A percentile compares a stretch with the other conserved stretches of the same genome.
These are phyloP conservation scores for Idaea straminata DNA, from an alignment of 2,888 invertebrate species.

Conservation along the genomic window DNA sequence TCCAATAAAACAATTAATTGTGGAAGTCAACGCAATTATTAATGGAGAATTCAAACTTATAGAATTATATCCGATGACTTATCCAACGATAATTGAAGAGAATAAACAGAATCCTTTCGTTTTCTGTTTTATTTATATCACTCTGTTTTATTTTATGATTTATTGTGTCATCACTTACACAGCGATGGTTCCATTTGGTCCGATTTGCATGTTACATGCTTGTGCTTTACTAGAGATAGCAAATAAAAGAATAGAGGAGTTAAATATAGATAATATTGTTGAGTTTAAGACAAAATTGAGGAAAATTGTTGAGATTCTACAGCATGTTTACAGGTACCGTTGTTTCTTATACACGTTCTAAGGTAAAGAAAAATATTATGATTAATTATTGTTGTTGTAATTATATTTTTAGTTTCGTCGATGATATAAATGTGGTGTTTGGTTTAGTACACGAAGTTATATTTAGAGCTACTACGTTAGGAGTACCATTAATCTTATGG, in stretches of 20 bases:
- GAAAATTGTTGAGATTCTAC: slow-evolving; percentile 15
- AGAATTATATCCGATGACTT: slow-evolving; percentile 16
- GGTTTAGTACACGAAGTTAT: slow-evolving; percentile 27
- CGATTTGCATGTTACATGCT: slow-evolving; percentile 23
- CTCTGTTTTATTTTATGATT: background rate
- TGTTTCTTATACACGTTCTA: background rate
- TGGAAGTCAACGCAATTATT: slow-evolving; percentile 12
- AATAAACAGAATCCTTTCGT: slow-evolving; percentile 12
- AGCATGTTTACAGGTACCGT: slow-evolving; percentile 20
- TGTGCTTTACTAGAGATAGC: slow-evolving; percentile 25
- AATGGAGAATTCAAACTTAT: slow-evolving; percentile 13
- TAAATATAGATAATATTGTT: slow-evolving; percentile 10
- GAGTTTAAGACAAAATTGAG: slow-evolving; percentile 12
- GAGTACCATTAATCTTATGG: slow-evolving; percentile 27
- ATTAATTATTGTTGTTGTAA: too few relatives aligned
- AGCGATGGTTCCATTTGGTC: slow-evolving; percentile 20
- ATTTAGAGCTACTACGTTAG: slow-evolving; percentile 20
- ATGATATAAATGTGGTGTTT: slow-evolving; percentile 22
- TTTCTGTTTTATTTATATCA: slow-evolving; percentile 10
- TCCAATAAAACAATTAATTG: slow-evolving; percentile 9
- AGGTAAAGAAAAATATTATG: background rate
- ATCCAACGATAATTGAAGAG: slow-evolving; percentile 18
- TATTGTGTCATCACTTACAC: slow-evolving; percentile 8
- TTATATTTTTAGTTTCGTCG: slow-evolving; percentile 24
- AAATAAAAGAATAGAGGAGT: slow-evolving; percentile 8